Percentiles rank a stretch among this genome's conserved stretches.
These are phyloP conservation scores for Diarsia rubi DNA, from an alignment of 2,888 invertebrate genomes.

Conservation along the genomic window DNA sequence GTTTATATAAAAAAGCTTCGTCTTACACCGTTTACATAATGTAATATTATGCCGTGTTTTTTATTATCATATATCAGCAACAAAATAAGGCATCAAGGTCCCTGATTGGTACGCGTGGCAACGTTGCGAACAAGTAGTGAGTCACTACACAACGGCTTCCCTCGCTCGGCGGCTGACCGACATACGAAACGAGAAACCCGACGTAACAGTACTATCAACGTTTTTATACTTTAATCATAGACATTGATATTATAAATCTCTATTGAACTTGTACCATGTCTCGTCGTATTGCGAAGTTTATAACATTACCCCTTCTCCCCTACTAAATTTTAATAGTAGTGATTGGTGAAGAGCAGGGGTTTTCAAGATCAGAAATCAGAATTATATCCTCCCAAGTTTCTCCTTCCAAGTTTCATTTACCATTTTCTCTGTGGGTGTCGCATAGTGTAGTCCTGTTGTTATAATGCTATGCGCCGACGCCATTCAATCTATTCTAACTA, in stretches of 20 bases:
- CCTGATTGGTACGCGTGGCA: slow-evolving; percentile 68
- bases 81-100: slow-evolving; percentile 60
- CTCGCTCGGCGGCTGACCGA: slow-evolving; percentile 72
- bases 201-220: slow-evolving; percentile 64
- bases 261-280: slow-evolving; percentile 45
- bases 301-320: not conserved
- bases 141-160: slow-evolving; percentile 82
- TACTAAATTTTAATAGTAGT: not conserved
- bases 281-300: not conserved
- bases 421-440: slow-evolving; percentile 49
- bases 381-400: not conserved
- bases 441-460: slow-evolving; percentile 47
- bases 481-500: slow-evolving; percentile 49
- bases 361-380: not conserved
- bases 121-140: slow-evolving; percentile 70
- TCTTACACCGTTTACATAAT: slow-evolving; percentile 21
- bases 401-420: slow-evolving; percentile 1
- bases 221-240: slow-evolving; percentile 62
- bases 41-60: slow-evolving; percentile 39
- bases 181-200: slow-evolving; percentile 67
- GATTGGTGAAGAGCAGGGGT: not conserved
- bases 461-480: slow-evolving; percentile 48
- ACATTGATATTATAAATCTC: slow-evolving; percentile 52
- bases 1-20: not conserved
- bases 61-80: slow-evolving; percentile 49